A percentile compares a stretch with the other conserved stretches of the same genome.
phyloP scores from a whole-genome alignment of 1,140 invertebrate species.

The Halictus rubicundus region DNA sequence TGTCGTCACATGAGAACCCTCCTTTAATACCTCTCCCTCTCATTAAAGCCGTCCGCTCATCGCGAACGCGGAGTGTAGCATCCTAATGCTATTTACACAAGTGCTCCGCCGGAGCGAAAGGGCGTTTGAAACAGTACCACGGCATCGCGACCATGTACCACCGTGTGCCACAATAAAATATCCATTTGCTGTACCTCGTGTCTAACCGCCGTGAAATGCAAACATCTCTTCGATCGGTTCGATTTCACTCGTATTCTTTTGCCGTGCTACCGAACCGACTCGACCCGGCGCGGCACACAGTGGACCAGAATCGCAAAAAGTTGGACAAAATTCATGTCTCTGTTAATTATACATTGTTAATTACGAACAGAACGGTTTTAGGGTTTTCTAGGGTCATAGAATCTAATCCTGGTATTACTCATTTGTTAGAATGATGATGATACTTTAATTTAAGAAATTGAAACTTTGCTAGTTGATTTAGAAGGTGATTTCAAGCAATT shows the following conservation, averaged over 20 bases:
- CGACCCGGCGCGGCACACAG: no score
- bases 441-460: no score
- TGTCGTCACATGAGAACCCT: conserved; percentile 63
- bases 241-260: background rate
- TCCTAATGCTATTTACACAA: conserved; percentile 69
- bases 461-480: no score
- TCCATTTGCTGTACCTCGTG: background rate
- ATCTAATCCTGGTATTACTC: no score
- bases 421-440: no score
- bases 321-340: no score
- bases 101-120: conserved; percentile 56
- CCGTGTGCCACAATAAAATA: conserved; percentile 26
- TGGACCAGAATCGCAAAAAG: no score
- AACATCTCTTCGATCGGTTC: conserved; percentile 1
- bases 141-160: conserved; percentile 1
- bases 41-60: conserved; percentile 61
- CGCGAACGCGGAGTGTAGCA: conserved; percentile 57
- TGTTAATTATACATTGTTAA: no score
- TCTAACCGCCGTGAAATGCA: background rate
- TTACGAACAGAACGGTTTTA: no score
- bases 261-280: no score
- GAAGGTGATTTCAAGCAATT: no score
- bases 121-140: conserved; percentile 39
- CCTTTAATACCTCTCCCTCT: conserved; percentile 61
- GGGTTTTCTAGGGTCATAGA: no score